Conservation (phyloP, 2,888 invertebrate species). For the Meteorus colon region DNA sequence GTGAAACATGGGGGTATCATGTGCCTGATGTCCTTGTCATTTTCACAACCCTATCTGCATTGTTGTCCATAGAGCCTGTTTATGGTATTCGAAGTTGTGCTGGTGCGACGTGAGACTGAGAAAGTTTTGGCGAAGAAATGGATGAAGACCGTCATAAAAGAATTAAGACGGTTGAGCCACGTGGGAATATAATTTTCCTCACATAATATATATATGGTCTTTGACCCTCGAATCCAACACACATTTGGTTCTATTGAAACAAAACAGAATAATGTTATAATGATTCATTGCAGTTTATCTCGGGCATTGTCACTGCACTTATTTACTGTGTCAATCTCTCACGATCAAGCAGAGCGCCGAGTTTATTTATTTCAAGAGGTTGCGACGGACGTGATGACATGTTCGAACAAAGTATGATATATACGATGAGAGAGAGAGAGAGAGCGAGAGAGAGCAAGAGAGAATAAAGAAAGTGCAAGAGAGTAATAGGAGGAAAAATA, state of each 20-base stretch:
- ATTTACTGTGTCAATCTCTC: conserved; percentile 25
- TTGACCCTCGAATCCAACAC: no score
- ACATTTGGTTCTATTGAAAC: not conserved
- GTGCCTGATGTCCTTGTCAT: no score
- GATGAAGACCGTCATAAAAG: no score
- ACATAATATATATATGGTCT: no score
- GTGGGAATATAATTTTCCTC: no score
- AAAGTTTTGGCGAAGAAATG: no score
- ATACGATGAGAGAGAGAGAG: not conserved
- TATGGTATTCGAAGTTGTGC: no score
- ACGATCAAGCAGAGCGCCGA: conserved; percentile 27
- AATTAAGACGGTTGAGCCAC: no score
- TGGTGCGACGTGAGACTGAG: no score
- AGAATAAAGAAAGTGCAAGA: not conserved
- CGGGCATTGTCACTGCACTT: conserved; percentile 6
- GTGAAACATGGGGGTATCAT: no score
- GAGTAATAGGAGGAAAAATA: conserved; percentile 29
- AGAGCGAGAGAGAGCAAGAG: not conserved
- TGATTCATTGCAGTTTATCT: conserved; percentile 21
- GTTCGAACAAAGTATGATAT: not conserved
- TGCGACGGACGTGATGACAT: conserved; percentile 32
- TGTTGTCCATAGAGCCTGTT: no score
- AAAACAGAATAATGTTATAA: not conserved
- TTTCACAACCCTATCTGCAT: no score
- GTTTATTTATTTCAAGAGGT: conserved; percentile 10